These are phyloP conservation scores for Rapana venosa DNA, from an alignment of 2,888 invertebrate species.

Conservation along the genomic window DNA sequence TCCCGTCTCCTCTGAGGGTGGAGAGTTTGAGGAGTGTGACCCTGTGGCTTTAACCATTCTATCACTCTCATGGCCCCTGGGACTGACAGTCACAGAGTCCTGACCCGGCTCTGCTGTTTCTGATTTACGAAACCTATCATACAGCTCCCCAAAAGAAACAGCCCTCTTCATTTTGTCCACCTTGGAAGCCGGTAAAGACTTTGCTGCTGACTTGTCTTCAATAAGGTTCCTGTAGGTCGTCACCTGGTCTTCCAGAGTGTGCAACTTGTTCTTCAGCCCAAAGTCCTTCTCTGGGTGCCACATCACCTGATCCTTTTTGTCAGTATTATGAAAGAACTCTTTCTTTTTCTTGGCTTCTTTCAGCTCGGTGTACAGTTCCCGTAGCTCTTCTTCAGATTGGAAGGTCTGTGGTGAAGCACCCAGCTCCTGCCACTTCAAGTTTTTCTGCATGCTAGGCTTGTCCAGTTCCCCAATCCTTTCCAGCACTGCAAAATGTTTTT, in stretches of 20 bases:
- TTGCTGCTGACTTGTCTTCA: neutral
- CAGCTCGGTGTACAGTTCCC: constrained; percentile 87
- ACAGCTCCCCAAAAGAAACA: constrained; percentile 47
- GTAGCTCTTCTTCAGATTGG: constrained; percentile 84
- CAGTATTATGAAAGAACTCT: constrained; percentile 89
- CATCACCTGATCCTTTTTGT: constrained; percentile 85
- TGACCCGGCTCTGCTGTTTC: neutral
- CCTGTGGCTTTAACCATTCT: neutral
- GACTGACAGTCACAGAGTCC: neutral
- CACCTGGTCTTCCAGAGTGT: constrained; percentile 89
- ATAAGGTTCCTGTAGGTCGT: neutral
- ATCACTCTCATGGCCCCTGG: neutral
- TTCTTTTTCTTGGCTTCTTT: constrained; percentile 89
- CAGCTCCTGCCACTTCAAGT: constrained; percentile 12
- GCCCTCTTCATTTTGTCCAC: constrained; percentile 36
- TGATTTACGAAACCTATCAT: constrained; percentile 33
- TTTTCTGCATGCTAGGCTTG: constrained; percentile 44
- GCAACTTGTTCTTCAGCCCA: constrained; percentile 89
- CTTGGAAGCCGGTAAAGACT: neutral
- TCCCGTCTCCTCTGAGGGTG: neutral
- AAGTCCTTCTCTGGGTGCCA: constrained; percentile 87
- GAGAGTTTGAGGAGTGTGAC: neutral
- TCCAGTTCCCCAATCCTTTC: constrained; percentile 87
- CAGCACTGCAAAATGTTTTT: constrained; percentile 90
- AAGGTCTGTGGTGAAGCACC: constrained; percentile 2